Conservation (phyloP, 2,113 vertebrate species). For the Rhea pennata region DNA sequence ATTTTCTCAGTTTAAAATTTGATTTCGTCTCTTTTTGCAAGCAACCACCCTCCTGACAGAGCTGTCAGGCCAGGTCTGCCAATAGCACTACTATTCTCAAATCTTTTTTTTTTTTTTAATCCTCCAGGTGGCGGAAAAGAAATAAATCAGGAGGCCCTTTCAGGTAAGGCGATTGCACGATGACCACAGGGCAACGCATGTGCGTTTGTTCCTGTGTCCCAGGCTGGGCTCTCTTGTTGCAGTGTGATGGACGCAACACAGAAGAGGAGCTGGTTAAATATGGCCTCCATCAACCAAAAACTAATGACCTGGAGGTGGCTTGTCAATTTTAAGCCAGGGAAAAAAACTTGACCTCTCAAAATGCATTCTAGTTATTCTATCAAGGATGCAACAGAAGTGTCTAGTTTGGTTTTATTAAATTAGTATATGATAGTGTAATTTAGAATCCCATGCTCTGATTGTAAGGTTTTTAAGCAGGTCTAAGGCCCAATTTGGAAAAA, state of each 20-base stretch:
- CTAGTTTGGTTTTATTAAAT: conserved; percentile 16
- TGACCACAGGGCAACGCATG: background rate
- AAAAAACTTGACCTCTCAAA: background rate
- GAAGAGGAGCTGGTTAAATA: background rate
- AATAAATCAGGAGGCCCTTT: background rate
- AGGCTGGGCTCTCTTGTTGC: background rate
- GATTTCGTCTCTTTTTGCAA: background rate
- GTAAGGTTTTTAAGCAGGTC: background rate
- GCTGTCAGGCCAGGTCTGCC: background rate
- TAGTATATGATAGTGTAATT: background rate
- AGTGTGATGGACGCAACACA: background rate
- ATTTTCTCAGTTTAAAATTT: background rate
- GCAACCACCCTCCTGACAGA: background rate
- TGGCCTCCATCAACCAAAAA: background rate
- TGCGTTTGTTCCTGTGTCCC: background rate
- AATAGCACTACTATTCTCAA: background rate
- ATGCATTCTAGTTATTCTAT: background rate
- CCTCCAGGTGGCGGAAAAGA: background rate
- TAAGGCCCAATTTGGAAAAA: background rate
- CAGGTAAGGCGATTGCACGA: background rate
- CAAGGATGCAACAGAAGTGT: background rate
- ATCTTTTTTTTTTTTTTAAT: background rate
- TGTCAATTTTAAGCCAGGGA: background rate
- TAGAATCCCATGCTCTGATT: background rate
- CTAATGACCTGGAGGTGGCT: background rate